Percentiles rank a stretch among this genome's conserved stretches.
Evolutionary conservation across 2,113 vertebrate genomes (phyloP).

Genomic region (Pedionomus torquatus): DNA sequence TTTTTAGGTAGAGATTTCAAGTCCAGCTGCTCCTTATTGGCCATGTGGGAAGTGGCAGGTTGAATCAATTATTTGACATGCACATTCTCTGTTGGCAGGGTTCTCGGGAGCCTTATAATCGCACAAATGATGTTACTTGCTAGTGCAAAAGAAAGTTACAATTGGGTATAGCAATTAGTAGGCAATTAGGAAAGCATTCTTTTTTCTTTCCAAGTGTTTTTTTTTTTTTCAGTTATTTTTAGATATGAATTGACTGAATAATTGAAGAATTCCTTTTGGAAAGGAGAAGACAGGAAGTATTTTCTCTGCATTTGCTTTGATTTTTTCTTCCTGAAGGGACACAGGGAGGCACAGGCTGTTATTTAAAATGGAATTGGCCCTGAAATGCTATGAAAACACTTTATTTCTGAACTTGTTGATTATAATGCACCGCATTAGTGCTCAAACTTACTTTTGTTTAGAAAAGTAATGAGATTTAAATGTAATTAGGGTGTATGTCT

Average conservation of each 20-base stretch:
- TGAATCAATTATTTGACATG: slow-evolving; percentile 35
- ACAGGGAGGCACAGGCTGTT: not conserved
- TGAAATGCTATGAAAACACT: not conserved
- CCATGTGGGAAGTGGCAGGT: slow-evolving; percentile 37
- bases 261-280: slow-evolving; percentile 10
- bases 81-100: slow-evolving; percentile 13
- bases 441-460: not conserved
- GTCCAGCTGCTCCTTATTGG: slow-evolving; percentile 50
- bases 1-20: slow-evolving; percentile 45
- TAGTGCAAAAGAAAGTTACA: slow-evolving; percentile 35
- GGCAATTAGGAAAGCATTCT: slow-evolving; percentile 44
- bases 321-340: slow-evolving; percentile 16
- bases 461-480: not conserved
- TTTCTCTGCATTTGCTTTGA: slow-evolving; percentile 20
- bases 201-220: slow-evolving; percentile 1
- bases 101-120: slow-evolving; percentile 16
- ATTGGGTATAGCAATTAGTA: slow-evolving; percentile 42
- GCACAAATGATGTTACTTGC: slow-evolving; percentile 25
- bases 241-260: slow-evolving; percentile 37
- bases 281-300: not conserved
- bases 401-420: not conserved
- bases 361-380: slow-evolving; percentile 22
- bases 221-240: slow-evolving; percentile 29
- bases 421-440: not conserved
- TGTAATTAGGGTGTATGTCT: not conserved